phyloP scores from a whole-genome alignment of 2,113 vertebrate species.

The Sorex fumeus region DNA sequence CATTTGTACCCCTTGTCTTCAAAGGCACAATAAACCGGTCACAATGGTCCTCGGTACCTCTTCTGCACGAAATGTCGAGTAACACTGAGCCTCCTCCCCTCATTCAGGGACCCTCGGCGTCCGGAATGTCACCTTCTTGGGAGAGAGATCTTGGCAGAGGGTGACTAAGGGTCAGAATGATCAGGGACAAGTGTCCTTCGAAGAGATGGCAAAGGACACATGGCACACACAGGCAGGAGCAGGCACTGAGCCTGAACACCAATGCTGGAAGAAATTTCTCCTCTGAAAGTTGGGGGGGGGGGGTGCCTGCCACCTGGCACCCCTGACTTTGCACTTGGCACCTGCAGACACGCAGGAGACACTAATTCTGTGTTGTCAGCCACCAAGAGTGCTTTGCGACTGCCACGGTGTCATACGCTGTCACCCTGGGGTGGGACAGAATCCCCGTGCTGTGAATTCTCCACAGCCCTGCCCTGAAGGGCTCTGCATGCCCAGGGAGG shows the following conservation, averaged over 20 bases:
- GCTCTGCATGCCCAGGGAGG: too few relatives aligned
- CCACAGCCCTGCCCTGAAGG: not conserved
- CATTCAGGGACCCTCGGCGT: not conserved
- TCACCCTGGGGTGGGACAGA: not conserved
- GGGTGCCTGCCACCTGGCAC: too few relatives aligned
- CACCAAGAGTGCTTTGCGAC: accelerated
- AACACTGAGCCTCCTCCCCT: too few relatives aligned
- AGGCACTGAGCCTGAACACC: too few relatives aligned
- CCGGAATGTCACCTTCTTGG: not conserved
- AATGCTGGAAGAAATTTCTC: too few relatives aligned
- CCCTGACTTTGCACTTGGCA: not conserved
- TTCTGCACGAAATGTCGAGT: too few relatives aligned
- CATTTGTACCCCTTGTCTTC: not conserved
- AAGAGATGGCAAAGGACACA: not conserved
- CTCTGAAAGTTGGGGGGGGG: too few relatives aligned
- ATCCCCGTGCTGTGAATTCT: not conserved
- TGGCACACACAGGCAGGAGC: not conserved
- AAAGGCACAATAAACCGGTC: not conserved
- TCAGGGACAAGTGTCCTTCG: not conserved
- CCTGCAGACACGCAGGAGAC: not conserved
- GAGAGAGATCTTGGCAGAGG: not conserved
- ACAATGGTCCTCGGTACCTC: not conserved
- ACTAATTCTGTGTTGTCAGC: not conserved
- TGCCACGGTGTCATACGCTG: not conserved
- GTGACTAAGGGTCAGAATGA: not conserved